Evolutionary conservation across 2,797 vertebrate genomes (phyloP).

Genomic region (Limosa lapponica): DNA sequence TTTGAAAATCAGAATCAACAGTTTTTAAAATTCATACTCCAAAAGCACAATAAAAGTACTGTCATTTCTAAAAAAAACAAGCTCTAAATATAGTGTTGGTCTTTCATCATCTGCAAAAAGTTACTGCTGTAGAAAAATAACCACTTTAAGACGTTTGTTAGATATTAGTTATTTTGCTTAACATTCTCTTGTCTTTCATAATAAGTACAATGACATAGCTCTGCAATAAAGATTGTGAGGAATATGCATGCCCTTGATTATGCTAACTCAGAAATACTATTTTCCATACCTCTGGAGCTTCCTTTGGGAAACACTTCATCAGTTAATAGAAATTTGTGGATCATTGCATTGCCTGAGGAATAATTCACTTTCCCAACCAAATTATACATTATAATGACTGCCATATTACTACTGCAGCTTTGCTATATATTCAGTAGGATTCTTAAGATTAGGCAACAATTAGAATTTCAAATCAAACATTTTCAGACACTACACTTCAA

Average conservation of each 20-base stretch:
- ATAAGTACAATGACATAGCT: not conserved
- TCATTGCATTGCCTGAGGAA: not conserved
- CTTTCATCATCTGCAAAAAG: not conserved
- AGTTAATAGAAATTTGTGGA: not conserved
- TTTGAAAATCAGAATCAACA: not conserved
- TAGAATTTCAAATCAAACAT: conserved; percentile 29
- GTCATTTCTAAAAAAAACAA: not conserved
- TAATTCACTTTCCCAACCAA: not conserved
- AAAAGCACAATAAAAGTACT: not conserved
- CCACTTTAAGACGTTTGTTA: not conserved
- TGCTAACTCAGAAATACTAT: not conserved
- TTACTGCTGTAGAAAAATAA: not conserved
- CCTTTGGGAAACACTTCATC: not conserved
- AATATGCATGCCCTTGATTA: not conserved
- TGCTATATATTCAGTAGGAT: not conserved
- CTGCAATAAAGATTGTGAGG: not conserved
- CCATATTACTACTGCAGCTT: not conserved
- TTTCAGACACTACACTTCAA: not conserved
- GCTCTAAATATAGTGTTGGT: not conserved
- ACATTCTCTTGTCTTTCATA: not conserved
- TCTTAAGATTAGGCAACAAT: conserved; percentile 14
- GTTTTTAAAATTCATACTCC: not conserved
- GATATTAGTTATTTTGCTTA: not conserved
- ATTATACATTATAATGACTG: not conserved
- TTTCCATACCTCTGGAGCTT: not conserved